Evolutionary conservation across 2,797 vertebrate species (phyloP), one percentile per base, ranked within the genome.

Genomic region (Triplophysa yarkandensis): DNA sequence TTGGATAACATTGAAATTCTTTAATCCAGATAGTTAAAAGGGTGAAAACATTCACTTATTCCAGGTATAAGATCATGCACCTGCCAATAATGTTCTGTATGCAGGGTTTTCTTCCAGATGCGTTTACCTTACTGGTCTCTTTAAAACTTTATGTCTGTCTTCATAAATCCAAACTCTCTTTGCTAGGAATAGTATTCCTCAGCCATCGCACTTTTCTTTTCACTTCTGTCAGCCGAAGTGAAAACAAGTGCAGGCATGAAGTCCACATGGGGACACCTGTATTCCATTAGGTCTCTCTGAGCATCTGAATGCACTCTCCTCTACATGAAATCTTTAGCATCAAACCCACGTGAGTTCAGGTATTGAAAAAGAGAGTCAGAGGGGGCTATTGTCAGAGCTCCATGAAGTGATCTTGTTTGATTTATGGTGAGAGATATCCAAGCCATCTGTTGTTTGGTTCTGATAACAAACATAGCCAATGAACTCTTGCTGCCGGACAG

Each of bases 221-320:
- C 62, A 8, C 41, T 75, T 27, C 63, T 78, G 78, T 77, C 81
- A 82, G 68, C 32, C 1, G 55, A 67, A 62, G 58, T 48, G 60
- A 66, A 77, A 74, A 70, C 61, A 77, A 52, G 60, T 34, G 10
- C 58, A 70, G 74, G 19, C 62, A 48, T 61, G 43, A 75, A 67
- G 54, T 75, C 72, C 54, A 60, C 73, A 50, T 61, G 64, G n/a
- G n/a, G 64, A 68, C 64, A 60, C 43, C 28, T 27, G 28, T 76
- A 68, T 67, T 69, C 50, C 69, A 60, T 68, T 71, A 58, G 65
- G 62, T 66, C 60, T 3, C 36, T 55, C 50, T 6, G 62, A 34
- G 39, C 3, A 0, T 74, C 36, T n/a, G 25, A 55, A 73, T 27
- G 48, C 25, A 32, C 55, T 21, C 41, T 61, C 19, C 69, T 62